A percentile compares a stretch with the other conserved stretches of the same genome.
phyloP scores from a whole-genome alignment of 2,797 vertebrate genomes.

The Enteromius anoplus region DNA sequence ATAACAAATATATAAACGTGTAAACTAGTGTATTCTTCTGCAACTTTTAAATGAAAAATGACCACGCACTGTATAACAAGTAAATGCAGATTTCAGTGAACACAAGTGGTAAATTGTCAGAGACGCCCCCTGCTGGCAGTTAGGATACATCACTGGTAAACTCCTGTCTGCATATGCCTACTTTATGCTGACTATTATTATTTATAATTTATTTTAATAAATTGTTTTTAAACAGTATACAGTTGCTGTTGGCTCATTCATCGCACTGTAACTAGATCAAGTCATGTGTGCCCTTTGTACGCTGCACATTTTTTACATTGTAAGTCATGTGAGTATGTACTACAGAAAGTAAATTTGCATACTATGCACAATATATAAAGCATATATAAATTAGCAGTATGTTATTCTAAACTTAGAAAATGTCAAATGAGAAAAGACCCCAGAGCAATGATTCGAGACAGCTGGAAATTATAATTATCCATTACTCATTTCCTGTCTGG shows the following conservation, averaged over 20 bases:
- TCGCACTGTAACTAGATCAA: not conserved
- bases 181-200: not conserved
- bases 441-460: not conserved
- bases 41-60: not conserved
- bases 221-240: not conserved
- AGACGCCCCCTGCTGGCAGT: slow-evolving; percentile 30
- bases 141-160: not conserved
- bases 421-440: not conserved
- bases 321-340: not conserved
- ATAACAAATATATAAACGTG: not conserved
- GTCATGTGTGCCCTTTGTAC: not conserved
- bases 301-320: not conserved
- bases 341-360: not conserved
- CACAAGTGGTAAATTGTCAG: not conserved
- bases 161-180: not conserved
- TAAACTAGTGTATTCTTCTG: not conserved
- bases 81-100: not conserved
- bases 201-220: not conserved
- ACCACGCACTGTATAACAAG: not conserved
- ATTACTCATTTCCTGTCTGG: slow-evolving; percentile 18
- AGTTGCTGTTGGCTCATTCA: not conserved
- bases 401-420: not conserved
- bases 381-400: not conserved
- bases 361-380: not conserved
- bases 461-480: not conserved